Evolutionary conservation across 2,888 invertebrate species (phyloP).

Genomic region (Norana najaformis): DNA sequence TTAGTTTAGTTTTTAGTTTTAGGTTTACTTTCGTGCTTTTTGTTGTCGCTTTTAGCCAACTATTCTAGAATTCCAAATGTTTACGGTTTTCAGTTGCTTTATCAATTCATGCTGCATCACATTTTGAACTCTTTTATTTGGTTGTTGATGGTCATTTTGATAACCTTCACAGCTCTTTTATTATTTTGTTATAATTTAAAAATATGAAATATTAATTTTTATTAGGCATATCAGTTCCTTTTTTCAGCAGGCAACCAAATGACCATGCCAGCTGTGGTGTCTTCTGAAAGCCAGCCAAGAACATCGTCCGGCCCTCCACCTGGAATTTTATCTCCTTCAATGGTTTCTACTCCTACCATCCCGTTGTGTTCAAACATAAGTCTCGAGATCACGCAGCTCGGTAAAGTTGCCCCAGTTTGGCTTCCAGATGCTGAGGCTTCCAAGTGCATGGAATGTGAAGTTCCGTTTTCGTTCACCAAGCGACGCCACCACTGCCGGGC

Average conservation of each 20-base stretch:
- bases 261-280: background rate
- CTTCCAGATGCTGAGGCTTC: slow-evolving; percentile 81
- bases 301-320: background rate
- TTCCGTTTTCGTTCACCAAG: slow-evolving; percentile 79
- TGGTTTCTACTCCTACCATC: background rate
- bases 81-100: background rate
- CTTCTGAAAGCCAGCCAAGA: background rate
- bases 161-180: background rate
- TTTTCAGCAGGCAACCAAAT: background rate
- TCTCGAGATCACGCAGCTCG: slow-evolving; percentile 63
- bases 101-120: no score
- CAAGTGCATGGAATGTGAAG: slow-evolving; percentile 80
- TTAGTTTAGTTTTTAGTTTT: no score
- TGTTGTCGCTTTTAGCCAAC: background rate
- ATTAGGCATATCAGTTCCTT: background rate
- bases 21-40: no score
- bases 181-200: background rate
- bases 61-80: background rate
- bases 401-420: slow-evolving; percentile 81
- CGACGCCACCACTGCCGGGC: slow-evolving; percentile 81
- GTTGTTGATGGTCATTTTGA: background rate
- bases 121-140: background rate
- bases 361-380: slow-evolving; percentile 41
- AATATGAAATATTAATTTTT: background rate
- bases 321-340: slow-evolving; percentile 7